Evolutionary conservation across 2,888 invertebrate genomes (phyloP), one percentile per base, ranked within the genome.

Genomic region (Phragmatobia fuliginosa): DNA sequence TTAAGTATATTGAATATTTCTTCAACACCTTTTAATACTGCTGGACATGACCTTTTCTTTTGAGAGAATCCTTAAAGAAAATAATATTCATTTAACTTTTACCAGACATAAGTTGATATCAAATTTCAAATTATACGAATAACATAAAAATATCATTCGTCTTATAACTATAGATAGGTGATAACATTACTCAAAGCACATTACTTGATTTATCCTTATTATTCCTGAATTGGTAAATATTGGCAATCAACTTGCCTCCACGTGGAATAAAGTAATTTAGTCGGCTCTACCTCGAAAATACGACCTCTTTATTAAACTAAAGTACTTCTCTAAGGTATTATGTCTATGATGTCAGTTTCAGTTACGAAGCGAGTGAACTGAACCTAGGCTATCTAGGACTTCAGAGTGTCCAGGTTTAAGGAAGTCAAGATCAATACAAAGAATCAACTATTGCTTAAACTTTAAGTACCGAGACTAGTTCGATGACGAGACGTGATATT

Each of bases 401-500:
- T 25, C 3, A 11, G 4, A n/a, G n/a, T 11, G 2, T 11, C 49
- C 49, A 25, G 25, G 7, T 49, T 0, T 49, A 49, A 7, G 4
- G 10, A 6, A 25, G 16, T 28, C 28, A 59, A 25, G 33, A 60
- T 21, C 14, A 36, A 31, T 7, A 56, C 25, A 33, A 33, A 56
- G 41, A 52, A 25, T n/a, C 21, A 41, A 59, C 0, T n/a, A 49
- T 68, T 68, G 58, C 59, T 68, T 14, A 68, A 64, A 68, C 25
- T 25, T 62, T 41, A 33, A 59, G 45, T 33, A n/a, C 31, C 3
- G 62, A 68, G 63, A 45, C 45, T 59, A 52, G 59, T 58, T 31
- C 7, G 32, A 31, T 58, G 58, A 66, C 66, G 31, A 16, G 32
- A 49, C 14, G 70, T 73, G 72, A 67, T 77, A 78, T 78, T 72